Evolutionary conservation across 2,888 invertebrate species (phyloP).

Genomic region (Nephrotoma appendiculata): DNA sequence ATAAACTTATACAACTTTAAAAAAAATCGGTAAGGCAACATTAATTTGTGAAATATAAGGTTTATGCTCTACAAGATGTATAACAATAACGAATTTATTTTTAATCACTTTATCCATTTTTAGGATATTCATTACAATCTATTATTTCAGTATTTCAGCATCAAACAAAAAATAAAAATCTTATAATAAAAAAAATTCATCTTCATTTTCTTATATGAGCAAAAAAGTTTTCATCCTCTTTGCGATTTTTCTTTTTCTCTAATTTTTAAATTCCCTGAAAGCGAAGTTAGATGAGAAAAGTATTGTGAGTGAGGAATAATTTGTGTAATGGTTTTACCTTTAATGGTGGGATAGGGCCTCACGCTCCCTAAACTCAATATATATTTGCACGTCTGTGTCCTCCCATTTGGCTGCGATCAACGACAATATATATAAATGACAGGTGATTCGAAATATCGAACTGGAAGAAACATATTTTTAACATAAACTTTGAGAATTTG

Average conservation of each 20-base stretch:
- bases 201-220: background rate
- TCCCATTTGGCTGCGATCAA: too few relatives aligned
- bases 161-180: background rate
- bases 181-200: background rate
- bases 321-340: too few relatives aligned
- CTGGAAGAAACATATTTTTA: too few relatives aligned
- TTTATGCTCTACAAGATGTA: background rate
- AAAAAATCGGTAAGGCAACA: background rate
- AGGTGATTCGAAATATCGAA: too few relatives aligned
- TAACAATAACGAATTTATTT: background rate
- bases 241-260: background rate
- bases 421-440: too few relatives aligned
- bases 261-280: background rate
- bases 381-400: too few relatives aligned
- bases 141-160: background rate
- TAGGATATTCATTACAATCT: slow-evolving; percentile 3
- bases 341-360: too few relatives aligned
- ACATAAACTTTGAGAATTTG: too few relatives aligned
- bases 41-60: background rate
- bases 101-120: slow-evolving; percentile 1
- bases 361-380: too few relatives aligned
- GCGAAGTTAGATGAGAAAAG: too few relatives aligned
- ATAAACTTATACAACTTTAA: too few relatives aligned
- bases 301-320: too few relatives aligned
- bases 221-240: background rate